phyloP scores from a whole-genome alignment of 2,888 invertebrate species.

The Torymus aiolomorphi region DNA sequence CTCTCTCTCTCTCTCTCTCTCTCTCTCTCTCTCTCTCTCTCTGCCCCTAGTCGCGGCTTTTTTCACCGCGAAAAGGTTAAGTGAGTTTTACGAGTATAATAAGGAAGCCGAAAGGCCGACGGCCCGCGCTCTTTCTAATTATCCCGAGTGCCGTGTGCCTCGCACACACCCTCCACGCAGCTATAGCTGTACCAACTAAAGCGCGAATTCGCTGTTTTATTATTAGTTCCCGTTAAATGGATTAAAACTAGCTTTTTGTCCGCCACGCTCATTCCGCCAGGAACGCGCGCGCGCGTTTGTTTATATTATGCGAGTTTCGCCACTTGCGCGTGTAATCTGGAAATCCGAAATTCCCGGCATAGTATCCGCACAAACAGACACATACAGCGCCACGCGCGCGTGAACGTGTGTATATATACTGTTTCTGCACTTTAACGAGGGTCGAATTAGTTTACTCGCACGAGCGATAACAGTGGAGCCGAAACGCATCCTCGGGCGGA shows the following conservation, averaged over 20 bases:
- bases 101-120: conserved; percentile 33
- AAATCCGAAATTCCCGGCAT: conserved; percentile 32
- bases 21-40: not conserved
- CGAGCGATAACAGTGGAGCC: conserved; percentile 51
- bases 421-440: conserved; percentile 53
- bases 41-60: not conserved
- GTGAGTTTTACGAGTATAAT: conserved; percentile 48
- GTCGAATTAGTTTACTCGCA: conserved; percentile 54
- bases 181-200: too few species aligned
- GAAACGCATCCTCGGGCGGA: conserved; percentile 47
- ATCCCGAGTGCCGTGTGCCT: conserved; percentile 23
- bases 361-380: conserved; percentile 3
- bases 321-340: conserved; percentile 37
- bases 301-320: conserved; percentile 37
- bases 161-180: too few species aligned
- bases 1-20: too few species aligned
- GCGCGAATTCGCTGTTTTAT: conserved; percentile 25
- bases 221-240: conserved; percentile 46
- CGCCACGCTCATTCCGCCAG: not conserved
- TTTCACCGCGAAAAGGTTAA: conserved; percentile 25
- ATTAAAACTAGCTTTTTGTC: conserved; percentile 48
- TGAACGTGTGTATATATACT: not conserved
- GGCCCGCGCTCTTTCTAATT: conserved; percentile 38
- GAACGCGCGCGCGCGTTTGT: conserved; percentile 16
- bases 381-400: not conserved